These are phyloP conservation scores for Connochaetes taurinus DNA, from an alignment of 2,113 vertebrate species.

Conservation along the genomic window DNA sequence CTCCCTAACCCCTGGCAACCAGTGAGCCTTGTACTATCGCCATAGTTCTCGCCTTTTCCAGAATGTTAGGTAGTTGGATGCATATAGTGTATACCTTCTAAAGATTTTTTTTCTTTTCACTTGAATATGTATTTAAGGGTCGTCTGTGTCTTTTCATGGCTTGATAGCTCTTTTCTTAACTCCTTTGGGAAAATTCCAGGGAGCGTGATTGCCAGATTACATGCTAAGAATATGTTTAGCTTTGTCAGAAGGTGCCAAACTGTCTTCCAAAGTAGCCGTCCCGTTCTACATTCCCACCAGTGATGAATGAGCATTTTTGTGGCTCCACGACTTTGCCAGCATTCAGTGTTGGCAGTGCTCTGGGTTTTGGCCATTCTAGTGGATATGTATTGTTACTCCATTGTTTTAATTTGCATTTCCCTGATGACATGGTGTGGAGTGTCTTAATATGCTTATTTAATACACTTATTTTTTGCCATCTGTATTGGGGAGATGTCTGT, in stretches of 20 bases:
- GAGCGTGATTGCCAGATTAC: neutral
- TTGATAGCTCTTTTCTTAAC: neutral
- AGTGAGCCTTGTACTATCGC: neutral
- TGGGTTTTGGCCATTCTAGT: neutral
- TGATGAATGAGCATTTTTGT: neutral
- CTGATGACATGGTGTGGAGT: neutral
- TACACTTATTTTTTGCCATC: neutral
- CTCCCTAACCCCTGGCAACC: neutral
- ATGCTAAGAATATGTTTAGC: neutral
- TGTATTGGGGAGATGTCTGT: neutral
- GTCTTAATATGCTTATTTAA: neutral
- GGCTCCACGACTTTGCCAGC: neutral
- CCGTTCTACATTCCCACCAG: neutral
- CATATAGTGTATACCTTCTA: neutral
- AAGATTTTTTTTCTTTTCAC: neutral
- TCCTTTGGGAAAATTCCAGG: neutral
- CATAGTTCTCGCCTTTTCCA: neutral
- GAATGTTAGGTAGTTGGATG: neutral
- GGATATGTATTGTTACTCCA: neutral
- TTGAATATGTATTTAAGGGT: neutral
- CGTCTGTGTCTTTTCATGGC: neutral
- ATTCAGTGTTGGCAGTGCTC: neutral
- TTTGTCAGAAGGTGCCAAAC: neutral
- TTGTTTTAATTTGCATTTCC: neutral
- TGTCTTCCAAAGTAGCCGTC: neutral